A percentile compares a stretch with the other conserved stretches of the same genome.
phyloP scores from a whole-genome alignment of 1,140 invertebrate species.

The Eupristina koningsbergeri region DNA sequence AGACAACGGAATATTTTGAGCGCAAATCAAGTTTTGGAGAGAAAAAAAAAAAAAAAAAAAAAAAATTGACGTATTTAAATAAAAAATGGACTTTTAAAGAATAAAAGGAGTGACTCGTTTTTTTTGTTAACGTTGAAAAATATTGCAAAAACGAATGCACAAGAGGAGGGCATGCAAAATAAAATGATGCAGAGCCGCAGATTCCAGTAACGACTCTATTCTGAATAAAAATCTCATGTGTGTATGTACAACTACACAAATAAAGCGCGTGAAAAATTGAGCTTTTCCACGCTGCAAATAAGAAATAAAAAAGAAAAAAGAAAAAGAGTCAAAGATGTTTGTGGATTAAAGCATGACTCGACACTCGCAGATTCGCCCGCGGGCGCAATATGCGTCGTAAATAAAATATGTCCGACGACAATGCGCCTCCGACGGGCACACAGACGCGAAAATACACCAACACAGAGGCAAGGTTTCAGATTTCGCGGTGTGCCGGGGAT shows the following conservation, averaged over 20 bases:
- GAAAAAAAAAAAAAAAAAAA: too few relatives aligned
- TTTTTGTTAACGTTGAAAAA: too few relatives aligned
- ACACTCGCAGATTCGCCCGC: slow-evolving; percentile 53
- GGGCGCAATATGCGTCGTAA: slow-evolving; percentile 57
- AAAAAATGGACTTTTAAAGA: too few relatives aligned
- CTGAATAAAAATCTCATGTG: slow-evolving; percentile 14
- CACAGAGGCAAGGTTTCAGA: not conserved
- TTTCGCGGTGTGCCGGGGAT: slow-evolving; percentile 20
- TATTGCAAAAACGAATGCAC: too few relatives aligned
- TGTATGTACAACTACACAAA: not conserved
- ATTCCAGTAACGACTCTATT: too few relatives aligned
- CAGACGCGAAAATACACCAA: too few relatives aligned
- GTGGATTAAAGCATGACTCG: slow-evolving; percentile 39
- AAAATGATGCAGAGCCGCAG: too few relatives aligned
- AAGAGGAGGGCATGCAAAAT: too few relatives aligned
- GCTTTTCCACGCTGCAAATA: not conserved
- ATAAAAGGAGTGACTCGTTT: too few relatives aligned
- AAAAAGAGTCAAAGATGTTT: not conserved
- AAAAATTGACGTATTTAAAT: too few relatives aligned
- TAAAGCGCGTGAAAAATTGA: slow-evolving; percentile 3
- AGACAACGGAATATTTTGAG: too few relatives aligned
- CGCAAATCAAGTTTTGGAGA: too few relatives aligned
- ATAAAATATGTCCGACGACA: slow-evolving; percentile 60
- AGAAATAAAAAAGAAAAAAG: not conserved
- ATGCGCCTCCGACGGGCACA: slow-evolving; percentile 55